phyloP scores from a whole-genome alignment of 1,140 invertebrate genomes.

The Teleopsis dalmanni region DNA sequence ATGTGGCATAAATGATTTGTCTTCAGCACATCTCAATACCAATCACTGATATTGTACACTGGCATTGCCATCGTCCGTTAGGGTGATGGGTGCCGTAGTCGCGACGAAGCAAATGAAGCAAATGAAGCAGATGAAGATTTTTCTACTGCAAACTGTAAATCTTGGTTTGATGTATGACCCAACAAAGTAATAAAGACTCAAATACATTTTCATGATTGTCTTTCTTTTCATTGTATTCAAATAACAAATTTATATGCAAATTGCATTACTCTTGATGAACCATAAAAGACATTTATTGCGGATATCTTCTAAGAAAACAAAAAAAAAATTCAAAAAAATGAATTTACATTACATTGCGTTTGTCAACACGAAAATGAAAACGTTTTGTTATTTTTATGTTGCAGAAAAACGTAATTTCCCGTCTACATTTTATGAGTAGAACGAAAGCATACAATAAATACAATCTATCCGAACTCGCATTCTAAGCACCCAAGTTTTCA shows the following conservation, averaged over 20 bases:
- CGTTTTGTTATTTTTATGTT: constrained; percentile 28
- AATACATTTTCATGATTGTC: no score
- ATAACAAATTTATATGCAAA: constrained; percentile 37
- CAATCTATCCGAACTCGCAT: no score
- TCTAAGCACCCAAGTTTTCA: no score
- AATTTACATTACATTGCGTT: neutral
- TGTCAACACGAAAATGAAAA: constrained; percentile 7
- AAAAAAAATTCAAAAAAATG: constrained; percentile 1
- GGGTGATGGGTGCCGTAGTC: neutral
- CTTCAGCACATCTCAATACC: no score
- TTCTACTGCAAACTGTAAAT: neutral
- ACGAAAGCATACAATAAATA: no score
- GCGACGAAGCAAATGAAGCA: neutral
- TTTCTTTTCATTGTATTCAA: constrained; percentile 2
- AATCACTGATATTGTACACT: no score
- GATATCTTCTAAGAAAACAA: neutral
- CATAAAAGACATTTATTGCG: constrained; percentile 7
- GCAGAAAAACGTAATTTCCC: constrained; percentile 40
- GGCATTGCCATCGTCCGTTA: no score
- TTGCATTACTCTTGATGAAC: constrained; percentile 25
- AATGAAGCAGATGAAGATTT: neutral
- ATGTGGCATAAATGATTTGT: no score
- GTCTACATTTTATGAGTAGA: no score
- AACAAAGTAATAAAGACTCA: no score
- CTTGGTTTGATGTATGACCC: no score